Conservation (phyloP, 2,888 invertebrate genomes). For the Meandrusa payeni region DNA sequence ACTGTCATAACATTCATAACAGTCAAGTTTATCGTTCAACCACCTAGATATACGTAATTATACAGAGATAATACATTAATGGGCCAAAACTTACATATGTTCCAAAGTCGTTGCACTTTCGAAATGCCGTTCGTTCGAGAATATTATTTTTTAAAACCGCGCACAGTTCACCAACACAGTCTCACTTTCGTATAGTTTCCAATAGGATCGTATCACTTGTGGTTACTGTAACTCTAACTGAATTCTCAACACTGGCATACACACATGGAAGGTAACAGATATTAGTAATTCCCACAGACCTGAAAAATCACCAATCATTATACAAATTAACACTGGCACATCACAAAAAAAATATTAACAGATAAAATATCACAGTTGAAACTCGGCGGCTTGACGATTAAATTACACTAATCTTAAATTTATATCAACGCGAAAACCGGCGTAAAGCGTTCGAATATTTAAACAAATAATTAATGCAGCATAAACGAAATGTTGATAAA, state of each 20-base stretch:
- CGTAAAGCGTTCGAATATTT: slow-evolving; percentile 47
- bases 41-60: slow-evolving; percentile 15
- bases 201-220: slow-evolving; percentile 71
- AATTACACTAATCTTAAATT: slow-evolving; percentile 11
- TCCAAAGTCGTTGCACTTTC: slow-evolving; percentile 33
- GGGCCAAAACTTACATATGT: slow-evolving; percentile 28
- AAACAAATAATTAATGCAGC: slow-evolving; percentile 49
- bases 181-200: slow-evolving; percentile 70
- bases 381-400: slow-evolving; percentile 13
- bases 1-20: slow-evolving; percentile 14
- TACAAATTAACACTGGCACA: slow-evolving; percentile 39
- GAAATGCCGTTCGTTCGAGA: slow-evolving; percentile 40
- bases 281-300: slow-evolving; percentile 65
- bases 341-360: slow-evolving; percentile 26
- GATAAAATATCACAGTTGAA: slow-evolving; percentile 19
- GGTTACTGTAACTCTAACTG: slow-evolving; percentile 72
- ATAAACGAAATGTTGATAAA: slow-evolving; percentile 37
- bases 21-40: slow-evolving; percentile 20
- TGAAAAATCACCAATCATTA: slow-evolving; percentile 59
- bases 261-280: slow-evolving; percentile 72
- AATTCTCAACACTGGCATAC: slow-evolving; percentile 55
- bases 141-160: slow-evolving; percentile 63
- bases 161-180: slow-evolving; percentile 63
- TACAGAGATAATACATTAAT: slow-evolving; percentile 29
- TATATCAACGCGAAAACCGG: slow-evolving; percentile 41